A percentile compares a stretch with the other conserved stretches of the same genome.
Conservation (phyloP, 2,888 invertebrate species). For the Panorpa germanica region DNA sequence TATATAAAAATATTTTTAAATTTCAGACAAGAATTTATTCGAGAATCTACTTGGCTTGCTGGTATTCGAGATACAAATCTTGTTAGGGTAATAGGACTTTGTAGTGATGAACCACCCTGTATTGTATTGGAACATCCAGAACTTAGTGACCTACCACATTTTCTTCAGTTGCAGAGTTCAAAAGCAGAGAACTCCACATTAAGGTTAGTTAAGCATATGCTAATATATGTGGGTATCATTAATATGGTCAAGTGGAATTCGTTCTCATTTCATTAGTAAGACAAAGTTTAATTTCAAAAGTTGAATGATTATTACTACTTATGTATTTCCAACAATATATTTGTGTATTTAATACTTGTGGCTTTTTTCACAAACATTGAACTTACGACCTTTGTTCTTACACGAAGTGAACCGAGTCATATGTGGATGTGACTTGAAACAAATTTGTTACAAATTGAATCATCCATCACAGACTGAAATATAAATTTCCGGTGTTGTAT, state of each 20-base stretch:
- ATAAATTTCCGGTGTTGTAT: no score
- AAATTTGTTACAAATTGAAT: no score
- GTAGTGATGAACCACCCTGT: conserved; percentile 70
- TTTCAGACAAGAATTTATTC: conserved; percentile 66
- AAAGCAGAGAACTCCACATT: conserved; percentile 24
- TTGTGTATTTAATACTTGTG: no score
- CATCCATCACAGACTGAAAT: no score
- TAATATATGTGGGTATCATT: neutral
- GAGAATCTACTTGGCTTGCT: conserved; percentile 72
- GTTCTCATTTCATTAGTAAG: neutral
- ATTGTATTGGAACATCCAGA: conserved; percentile 82
- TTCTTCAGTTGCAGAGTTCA: no score
- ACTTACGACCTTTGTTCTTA: no score
- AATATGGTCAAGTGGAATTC: neutral
- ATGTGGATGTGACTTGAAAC: no score
- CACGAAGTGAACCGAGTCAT: no score
- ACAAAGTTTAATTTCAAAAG: neutral
- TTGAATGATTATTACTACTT: neutral
- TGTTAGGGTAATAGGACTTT: conserved; percentile 63
- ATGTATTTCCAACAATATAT: no score
- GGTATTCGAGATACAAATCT: conserved; percentile 69
- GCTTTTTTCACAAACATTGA: no score
- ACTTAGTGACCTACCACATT: conserved; percentile 66
- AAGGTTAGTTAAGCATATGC: conserved; percentile 23
- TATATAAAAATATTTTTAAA: neutral